These are phyloP conservation scores for Dissostichus mawsoni DNA, from an alignment of 2,113 vertebrate genomes.

Conservation along the genomic window DNA sequence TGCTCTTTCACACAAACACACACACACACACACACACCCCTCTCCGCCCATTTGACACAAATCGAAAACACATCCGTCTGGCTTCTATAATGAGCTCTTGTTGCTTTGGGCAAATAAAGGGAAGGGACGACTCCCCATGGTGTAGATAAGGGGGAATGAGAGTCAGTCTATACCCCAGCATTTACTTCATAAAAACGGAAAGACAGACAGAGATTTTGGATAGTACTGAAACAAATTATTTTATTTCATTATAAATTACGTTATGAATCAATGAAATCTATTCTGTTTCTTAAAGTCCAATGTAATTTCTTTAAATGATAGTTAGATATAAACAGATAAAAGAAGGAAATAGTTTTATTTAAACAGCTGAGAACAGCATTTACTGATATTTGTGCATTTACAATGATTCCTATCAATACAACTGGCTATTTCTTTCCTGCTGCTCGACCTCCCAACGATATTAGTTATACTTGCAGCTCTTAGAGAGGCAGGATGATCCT, in stretches of 20 bases:
- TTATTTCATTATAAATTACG: too few species aligned
- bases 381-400: too few species aligned
- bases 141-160: constrained; percentile 41
- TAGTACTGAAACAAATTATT: neutral
- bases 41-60: constrained; percentile 48
- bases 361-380: too few species aligned
- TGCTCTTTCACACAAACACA: neutral
- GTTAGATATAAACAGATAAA: too few species aligned
- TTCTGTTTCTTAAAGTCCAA: too few species aligned
- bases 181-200: neutral
- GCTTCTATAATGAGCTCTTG: constrained; percentile 69
- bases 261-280: too few species aligned
- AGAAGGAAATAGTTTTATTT: too few species aligned
- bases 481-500: neutral
- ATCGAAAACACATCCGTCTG: constrained; percentile 65
- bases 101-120: constrained; percentile 67
- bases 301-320: too few species aligned
- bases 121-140: constrained; percentile 58
- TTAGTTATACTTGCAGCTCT: too few species aligned
- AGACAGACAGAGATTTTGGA: constrained; percentile 7
- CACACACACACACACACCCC: constrained; percentile 18
- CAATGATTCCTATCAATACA: too few species aligned
- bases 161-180: constrained; percentile 28
- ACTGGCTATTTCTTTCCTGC: too few species aligned
- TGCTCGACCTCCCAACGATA: too few species aligned